Conservation (phyloP, 64 coral and sea anemone genomes). For the Stylophora pistillata region DNA sequence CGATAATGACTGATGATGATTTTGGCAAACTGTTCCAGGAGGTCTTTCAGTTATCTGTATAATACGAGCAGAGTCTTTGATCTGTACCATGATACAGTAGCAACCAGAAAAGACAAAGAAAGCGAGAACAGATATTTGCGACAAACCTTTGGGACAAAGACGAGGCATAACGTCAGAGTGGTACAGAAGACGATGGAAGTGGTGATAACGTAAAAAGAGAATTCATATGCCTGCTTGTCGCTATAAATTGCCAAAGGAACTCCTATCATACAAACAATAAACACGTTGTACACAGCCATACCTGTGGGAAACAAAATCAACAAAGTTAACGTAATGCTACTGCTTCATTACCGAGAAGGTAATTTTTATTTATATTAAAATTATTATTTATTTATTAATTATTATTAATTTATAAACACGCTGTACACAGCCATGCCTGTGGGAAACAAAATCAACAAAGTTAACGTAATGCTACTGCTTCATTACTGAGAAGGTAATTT, state of each 20-base stretch:
- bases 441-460: not conserved
- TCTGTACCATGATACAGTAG: not conserved
- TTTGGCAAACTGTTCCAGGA: too few species aligned
- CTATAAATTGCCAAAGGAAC: constrained; percentile 2
- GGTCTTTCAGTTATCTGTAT: not conserved
- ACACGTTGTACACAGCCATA: constrained; percentile 43
- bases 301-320: not conserved
- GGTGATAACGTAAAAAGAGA: constrained; percentile 3
- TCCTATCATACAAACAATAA: constrained; percentile 8
- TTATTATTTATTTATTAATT: too few species aligned
- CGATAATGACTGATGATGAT: too few species aligned
- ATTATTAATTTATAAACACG: too few species aligned
- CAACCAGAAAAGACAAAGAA: not conserved
- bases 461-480: too few species aligned
- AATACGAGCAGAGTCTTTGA: not conserved
- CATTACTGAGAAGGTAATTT: too few species aligned
- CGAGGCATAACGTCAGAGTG: constrained; percentile 18
- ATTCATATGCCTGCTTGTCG: not conserved
- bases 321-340: not conserved
- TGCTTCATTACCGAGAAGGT: too few species aligned
- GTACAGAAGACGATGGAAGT: constrained; percentile 19
- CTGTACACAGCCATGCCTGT: constrained; percentile 39
- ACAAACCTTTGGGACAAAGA: constrained; percentile 29
- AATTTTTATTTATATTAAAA: too few species aligned
- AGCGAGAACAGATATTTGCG: not conserved